Conservation (phyloP, 2,888 invertebrate genomes). For the Conistra vaccinii region DNA sequence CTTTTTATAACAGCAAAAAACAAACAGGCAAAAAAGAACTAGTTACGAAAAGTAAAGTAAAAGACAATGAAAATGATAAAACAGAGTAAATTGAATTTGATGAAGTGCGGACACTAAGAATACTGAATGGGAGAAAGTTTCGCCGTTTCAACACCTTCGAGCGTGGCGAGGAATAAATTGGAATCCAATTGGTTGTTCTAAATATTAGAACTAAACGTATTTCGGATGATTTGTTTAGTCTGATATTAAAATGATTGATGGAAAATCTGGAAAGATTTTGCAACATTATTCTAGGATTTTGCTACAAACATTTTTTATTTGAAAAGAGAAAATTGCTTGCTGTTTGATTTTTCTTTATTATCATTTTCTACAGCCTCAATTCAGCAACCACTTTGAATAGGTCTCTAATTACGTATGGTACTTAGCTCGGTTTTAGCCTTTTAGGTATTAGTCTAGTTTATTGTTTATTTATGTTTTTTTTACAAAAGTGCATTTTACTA, state of each 20-base stretch:
- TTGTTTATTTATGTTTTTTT: too few species aligned
- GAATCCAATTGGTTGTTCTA: constrained; percentile 36
- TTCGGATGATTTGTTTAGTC: constrained; percentile 14
- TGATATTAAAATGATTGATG: neutral
- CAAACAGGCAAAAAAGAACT: neutral
- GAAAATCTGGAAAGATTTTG: neutral
- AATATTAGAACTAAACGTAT: constrained; percentile 38
- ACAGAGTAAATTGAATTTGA: constrained; percentile 63
- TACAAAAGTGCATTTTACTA: too few species aligned
- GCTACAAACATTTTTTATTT: neutral
- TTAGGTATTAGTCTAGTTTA: too few species aligned
- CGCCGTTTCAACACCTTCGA: constrained; percentile 47
- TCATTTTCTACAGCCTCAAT: neutral
- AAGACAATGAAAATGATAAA: constrained; percentile 38
- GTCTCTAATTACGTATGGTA: neutral
- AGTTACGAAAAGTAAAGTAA: constrained; percentile 20
- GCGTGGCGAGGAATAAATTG: constrained; percentile 57
- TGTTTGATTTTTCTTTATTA: neutral
- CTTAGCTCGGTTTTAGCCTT: neutral
- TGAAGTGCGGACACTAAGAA: constrained; percentile 52
- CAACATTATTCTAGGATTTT: neutral
- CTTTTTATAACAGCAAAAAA: neutral
- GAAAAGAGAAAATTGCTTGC: neutral
- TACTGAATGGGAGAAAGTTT: constrained; percentile 56
- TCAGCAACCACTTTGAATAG: neutral